Percentiles rank a stretch among this genome's conserved stretches.
Conservation (phyloP, 2,113 vertebrate genomes). For the Ochotona princeps region DNA sequence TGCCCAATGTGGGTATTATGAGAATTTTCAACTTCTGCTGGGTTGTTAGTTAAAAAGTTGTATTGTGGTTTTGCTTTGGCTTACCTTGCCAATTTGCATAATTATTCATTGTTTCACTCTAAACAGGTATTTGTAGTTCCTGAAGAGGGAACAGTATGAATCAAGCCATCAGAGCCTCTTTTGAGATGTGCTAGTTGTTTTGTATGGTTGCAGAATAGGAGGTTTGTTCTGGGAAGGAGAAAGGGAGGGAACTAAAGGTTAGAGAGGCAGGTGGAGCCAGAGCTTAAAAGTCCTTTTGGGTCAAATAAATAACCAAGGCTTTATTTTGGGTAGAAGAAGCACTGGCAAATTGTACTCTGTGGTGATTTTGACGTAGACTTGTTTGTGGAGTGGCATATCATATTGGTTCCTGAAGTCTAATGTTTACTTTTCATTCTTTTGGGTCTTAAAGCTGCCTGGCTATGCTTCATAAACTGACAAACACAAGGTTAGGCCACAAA, state of each 20-base stretch:
- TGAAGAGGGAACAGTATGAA: neutral
- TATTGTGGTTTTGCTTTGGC: neutral
- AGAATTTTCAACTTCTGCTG: neutral
- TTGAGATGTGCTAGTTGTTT: neutral
- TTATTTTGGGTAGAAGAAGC: neutral
- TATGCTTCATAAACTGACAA: slow-evolving; percentile 15
- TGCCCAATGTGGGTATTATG: neutral
- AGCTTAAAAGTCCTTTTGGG: neutral
- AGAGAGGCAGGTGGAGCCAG: too few relatives aligned
- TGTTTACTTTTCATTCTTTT: slow-evolving; percentile 49
- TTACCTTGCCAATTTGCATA: neutral
- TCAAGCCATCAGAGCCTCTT: neutral
- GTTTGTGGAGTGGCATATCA: neutral
- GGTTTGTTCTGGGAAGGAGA: neutral
- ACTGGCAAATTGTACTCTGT: neutral
- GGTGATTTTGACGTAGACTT: neutral
- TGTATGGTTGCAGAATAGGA: neutral
- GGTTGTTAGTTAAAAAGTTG: neutral
- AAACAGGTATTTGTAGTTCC: neutral
- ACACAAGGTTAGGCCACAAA: neutral
- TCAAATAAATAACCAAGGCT: neutral
- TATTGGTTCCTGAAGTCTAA: neutral
- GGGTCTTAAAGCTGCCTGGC: neutral
- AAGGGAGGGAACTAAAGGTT: neutral
- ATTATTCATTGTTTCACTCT: neutral